Conservation (phyloP, 2,797 vertebrate genomes). For the Perodicticus potto region DNA sequence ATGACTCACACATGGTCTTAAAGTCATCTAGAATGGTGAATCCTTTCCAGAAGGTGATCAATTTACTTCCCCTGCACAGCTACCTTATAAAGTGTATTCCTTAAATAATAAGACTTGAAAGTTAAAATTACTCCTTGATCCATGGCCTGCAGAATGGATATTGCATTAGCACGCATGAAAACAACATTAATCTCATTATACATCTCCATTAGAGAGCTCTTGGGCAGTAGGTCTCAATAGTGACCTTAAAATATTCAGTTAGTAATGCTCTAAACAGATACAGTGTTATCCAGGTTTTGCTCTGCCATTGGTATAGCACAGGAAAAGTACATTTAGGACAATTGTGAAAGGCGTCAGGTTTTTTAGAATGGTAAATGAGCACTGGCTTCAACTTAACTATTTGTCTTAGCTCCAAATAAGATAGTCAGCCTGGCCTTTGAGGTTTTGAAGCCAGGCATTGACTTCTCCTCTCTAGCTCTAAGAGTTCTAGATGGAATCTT, state of each 20-base stretch:
- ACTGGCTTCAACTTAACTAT: neutral
- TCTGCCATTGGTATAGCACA: neutral
- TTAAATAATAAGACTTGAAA: neutral
- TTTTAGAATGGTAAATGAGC: neutral
- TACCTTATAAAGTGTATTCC: neutral
- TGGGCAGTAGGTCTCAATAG: neutral
- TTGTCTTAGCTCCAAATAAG: neutral
- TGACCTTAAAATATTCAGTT: neutral
- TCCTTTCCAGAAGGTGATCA: neutral
- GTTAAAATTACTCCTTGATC: neutral
- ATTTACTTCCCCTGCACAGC: neutral
- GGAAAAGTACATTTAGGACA: neutral
- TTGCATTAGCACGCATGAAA: neutral
- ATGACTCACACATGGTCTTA: neutral
- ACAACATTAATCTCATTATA: neutral
- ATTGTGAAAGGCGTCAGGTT: neutral
- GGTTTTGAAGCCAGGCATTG: neutral
- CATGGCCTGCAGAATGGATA: neutral
- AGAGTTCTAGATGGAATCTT: neutral
- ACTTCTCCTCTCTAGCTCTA: neutral
- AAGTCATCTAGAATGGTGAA: neutral
- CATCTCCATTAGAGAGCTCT: neutral
- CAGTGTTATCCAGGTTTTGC: neutral
- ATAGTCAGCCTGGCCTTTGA: neutral
- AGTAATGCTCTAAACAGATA: neutral